These are phyloP conservation scores for Mungos mungo DNA, from an alignment of 2,113 vertebrate genomes.

Conservation along the genomic window DNA sequence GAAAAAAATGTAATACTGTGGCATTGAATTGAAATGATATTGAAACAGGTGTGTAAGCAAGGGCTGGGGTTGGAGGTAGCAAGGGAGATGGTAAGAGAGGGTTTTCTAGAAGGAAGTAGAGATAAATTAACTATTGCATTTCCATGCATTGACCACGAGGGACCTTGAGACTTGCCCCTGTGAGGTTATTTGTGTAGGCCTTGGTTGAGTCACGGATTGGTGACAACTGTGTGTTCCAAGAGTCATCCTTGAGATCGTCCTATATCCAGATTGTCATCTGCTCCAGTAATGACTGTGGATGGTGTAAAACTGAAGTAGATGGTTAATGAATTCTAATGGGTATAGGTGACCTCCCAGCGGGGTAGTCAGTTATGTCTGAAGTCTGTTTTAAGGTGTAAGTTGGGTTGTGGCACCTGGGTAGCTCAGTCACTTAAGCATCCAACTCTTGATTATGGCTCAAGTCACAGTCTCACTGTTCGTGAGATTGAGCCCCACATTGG, in stretches of 20 bases:
- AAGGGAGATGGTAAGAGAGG: not conserved
- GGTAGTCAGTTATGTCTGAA: not conserved
- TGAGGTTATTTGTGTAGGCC: not conserved
- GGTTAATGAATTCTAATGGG: not conserved
- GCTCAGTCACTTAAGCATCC: no score
- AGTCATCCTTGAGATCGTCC: not conserved
- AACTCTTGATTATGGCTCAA: no score
- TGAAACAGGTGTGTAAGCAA: not conserved
- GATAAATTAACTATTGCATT: not conserved
- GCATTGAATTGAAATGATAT: not conserved
- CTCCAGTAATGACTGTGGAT: not conserved
- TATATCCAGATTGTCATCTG: not conserved
- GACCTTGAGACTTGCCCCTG: not conserved
- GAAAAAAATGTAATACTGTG: accelerated
- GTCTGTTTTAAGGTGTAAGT: not conserved
- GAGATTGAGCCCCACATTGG: no score
- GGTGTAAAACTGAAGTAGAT: not conserved
- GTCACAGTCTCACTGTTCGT: no score
- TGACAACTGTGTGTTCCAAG: not conserved
- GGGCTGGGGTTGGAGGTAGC: no score
- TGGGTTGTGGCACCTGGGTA: no score
- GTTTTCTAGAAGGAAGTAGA: not conserved
- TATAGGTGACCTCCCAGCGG: not conserved
- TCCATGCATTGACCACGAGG: not conserved
- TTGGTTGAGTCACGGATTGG: not conserved